Conservation (phyloP, 2,888 invertebrate genomes). For the Yponomeuta malinellus region DNA sequence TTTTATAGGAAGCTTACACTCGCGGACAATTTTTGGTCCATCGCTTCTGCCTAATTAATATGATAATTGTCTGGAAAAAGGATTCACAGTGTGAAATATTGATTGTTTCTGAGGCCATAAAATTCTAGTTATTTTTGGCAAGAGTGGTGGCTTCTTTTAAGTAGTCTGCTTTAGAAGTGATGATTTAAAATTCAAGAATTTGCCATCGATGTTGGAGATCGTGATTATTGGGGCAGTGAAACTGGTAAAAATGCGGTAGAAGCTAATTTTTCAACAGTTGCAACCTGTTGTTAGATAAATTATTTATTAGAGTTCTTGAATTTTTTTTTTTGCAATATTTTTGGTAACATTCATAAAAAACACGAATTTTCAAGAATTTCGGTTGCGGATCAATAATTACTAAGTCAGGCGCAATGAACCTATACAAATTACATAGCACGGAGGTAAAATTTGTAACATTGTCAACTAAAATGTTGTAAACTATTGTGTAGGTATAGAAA, state of each 20-base stretch:
- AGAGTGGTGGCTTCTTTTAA: not conserved
- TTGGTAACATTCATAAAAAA: too few relatives aligned
- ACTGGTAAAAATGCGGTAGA: not conserved
- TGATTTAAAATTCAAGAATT: not conserved
- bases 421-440: too few relatives aligned
- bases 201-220: not conserved
- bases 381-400: too few relatives aligned
- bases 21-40: not conserved
- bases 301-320: too few relatives aligned
- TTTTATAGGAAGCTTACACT: not conserved
- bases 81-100: slow-evolving; percentile 7
- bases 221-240: not conserved
- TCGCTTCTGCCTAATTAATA: slow-evolving; percentile 6
- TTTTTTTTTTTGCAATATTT: too few relatives aligned
- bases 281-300: not conserved
- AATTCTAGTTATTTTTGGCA: not conserved
- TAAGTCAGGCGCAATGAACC: too few relatives aligned
- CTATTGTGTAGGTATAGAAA: too few relatives aligned
- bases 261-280: not conserved
- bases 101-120: slow-evolving; percentile 3
- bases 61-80: not conserved
- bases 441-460: too few relatives aligned
- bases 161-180: not conserved
- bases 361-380: too few relatives aligned
- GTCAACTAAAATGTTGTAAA: too few relatives aligned